phyloP scores from a whole-genome alignment of 2,888 invertebrate species.

The Nysson spinosus region DNA sequence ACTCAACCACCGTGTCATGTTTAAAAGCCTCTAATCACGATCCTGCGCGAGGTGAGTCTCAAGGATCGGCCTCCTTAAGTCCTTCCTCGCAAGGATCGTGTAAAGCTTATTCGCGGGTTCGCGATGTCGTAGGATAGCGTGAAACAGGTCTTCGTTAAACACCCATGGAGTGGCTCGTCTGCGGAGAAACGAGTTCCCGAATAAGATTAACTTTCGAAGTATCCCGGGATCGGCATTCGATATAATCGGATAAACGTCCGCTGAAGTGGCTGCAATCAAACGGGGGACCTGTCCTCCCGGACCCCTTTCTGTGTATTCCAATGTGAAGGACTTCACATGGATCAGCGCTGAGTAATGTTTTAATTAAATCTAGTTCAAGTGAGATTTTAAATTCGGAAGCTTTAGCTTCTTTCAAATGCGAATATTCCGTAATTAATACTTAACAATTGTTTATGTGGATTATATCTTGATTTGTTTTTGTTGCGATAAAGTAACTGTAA shows the following conservation, averaged over 20 bases:
- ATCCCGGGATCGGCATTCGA: constrained; percentile 47
- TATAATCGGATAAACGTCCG: constrained; percentile 68
- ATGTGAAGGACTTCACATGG: too few species aligned
- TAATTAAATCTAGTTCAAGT: too few species aligned
- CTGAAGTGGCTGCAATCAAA: constrained; percentile 47
- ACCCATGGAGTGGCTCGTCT: constrained; percentile 23
- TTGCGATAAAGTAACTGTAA: too few species aligned
- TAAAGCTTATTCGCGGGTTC: constrained; percentile 4
- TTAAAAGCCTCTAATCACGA: constrained; percentile 35
- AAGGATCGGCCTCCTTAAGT: constrained; percentile 2
- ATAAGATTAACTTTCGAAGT: constrained; percentile 40
- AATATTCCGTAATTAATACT: too few species aligned
- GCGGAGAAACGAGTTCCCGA: constrained; percentile 9
- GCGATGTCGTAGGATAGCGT: constrained; percentile 15
- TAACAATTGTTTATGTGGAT: too few species aligned
- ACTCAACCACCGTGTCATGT: not conserved
- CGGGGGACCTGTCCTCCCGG: too few species aligned
- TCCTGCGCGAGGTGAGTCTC: constrained; percentile 1
- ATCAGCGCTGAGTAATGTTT: too few species aligned
- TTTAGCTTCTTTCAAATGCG: too few species aligned
- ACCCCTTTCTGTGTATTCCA: too few species aligned
- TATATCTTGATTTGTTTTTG: too few species aligned
- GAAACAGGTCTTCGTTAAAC: constrained; percentile 16
- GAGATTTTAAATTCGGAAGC: too few species aligned
- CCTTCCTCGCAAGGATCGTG: too few species aligned